phyloP scores from a whole-genome alignment of 30 jellyfish, hydroid and myxozoan species.

The Chrysaora quinquecirrha region DNA sequence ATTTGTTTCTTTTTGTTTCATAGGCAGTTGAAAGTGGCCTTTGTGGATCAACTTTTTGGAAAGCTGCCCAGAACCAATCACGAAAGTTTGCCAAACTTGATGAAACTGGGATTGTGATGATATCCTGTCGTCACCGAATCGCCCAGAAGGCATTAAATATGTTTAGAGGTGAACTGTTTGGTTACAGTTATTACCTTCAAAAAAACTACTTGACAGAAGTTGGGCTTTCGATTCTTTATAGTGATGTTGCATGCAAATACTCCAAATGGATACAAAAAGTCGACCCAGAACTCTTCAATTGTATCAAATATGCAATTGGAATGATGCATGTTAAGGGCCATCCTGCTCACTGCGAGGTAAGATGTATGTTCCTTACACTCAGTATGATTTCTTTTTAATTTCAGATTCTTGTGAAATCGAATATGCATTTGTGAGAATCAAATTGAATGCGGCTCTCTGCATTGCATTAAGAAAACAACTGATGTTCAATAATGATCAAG shows the following conservation, averaged over 20 bases:
- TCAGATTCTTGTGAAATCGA: no score
- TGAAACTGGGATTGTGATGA: slow-evolving; percentile 49
- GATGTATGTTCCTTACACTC: no score
- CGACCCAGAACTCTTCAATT: neutral
- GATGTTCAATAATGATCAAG: no score
- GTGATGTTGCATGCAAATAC: slow-evolving; percentile 45
- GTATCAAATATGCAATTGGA: slow-evolving; percentile 21
- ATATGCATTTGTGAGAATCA: no score
- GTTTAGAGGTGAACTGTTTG: slow-evolving; percentile 59
- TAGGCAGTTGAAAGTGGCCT: slow-evolving; percentile 15
- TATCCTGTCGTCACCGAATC: slow-evolving; percentile 39
- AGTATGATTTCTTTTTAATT: no score
- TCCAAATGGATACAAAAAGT: slow-evolving; percentile 1
- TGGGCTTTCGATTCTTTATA: slow-evolving; percentile 1
- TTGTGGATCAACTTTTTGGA: slow-evolving; percentile 12
- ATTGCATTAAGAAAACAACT: no score
- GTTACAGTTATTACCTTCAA: slow-evolving; percentile 28
- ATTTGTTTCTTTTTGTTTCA: neutral
- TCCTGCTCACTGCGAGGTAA: slow-evolving; percentile 48
- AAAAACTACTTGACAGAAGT: slow-evolving; percentile 12
- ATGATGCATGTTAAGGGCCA: slow-evolving; percentile 49
- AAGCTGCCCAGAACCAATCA: neutral
- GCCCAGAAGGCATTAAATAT: slow-evolving; percentile 34
- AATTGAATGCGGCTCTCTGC: no score
- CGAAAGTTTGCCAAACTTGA: slow-evolving; percentile 22